phyloP scores from a whole-genome alignment of 1,140 invertebrate species.

The Ostrea edulis region DNA sequence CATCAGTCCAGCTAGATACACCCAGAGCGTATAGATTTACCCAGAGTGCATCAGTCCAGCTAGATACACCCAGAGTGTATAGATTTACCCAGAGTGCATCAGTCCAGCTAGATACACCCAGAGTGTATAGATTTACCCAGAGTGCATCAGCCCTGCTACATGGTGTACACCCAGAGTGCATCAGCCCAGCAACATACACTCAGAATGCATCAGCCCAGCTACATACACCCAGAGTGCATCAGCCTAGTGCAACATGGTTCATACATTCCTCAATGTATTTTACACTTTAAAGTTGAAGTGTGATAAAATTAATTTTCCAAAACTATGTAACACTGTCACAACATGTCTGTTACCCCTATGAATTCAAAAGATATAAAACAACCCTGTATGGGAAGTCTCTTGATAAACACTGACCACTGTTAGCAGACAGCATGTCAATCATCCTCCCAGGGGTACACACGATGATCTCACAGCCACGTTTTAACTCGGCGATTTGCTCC shows the following conservation, averaged over 20 bases:
- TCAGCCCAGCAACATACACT: background rate
- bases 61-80: no score
- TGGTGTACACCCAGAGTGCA: background rate
- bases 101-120: background rate
- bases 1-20: background rate
- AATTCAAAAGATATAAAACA: background rate
- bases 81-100: background rate
- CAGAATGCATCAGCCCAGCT: background rate
- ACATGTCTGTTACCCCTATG: background rate
- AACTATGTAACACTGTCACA: background rate
- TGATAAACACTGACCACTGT: conserved; percentile 86
- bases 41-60: background rate
- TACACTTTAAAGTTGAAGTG: background rate
- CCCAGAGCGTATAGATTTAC: no score
- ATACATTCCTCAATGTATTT: background rate
- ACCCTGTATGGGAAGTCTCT: background rate
- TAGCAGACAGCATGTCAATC: conserved; percentile 99
- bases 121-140: no score
- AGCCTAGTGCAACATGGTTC: background rate
- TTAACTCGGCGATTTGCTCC: conserved; percentile 98
- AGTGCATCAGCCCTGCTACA: no score
- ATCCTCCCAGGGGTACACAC: conserved; percentile 99
- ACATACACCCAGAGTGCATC: no score
- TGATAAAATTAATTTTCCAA: background rate
- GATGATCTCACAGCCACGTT: conserved; percentile 98